Base-by-base conservation (phyloP, 2,113 vertebrate species). In the Hemicordylus capensis region DNA sequence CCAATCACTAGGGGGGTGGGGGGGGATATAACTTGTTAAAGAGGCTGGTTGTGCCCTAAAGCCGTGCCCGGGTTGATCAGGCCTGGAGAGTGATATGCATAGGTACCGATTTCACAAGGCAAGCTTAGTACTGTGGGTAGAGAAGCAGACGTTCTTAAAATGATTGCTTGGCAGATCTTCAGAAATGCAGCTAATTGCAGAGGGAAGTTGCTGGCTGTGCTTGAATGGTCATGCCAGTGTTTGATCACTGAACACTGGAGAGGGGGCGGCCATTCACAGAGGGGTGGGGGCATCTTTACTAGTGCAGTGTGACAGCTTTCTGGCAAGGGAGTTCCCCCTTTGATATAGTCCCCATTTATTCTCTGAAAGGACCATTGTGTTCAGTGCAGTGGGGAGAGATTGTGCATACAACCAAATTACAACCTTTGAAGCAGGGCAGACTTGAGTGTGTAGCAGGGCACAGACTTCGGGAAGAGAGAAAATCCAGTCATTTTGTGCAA, bases 321-420 rank as follows among this genome's bases (percentile, higher is more conserved):
- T 93, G 94, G 92, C 92, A 92, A 84, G 20, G 51, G 88, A 84
- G 87, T 72, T 88, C 24, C 24, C 75, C 92, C 90, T 93, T 93
- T 93, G 92, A 85, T 90, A 84, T 85, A 90, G 90, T 74, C 67
- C 88, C 87, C 87, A 83, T 90, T 92, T 83, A 93, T 92, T 91
- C 79, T 73, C 90, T 92, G 92, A 94, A 94, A 93, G 85, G 91
- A 89, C 88, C 87, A 88, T 94, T 94, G 86, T 93, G 83, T 87
- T 86, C 91, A 54, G 79, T 91, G 86, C 89, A 88, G 90, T 73
- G 51, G 51, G 51, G 89, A 87, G 89, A 84, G 81, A 84, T 84
- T 92, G 81, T 80, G 70, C 82, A 80, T 90, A 90, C 85, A 84
- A 0, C 73, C 11, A 37, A 4, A 1, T 1, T 85, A 81, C 44